Evolutionary conservation across 1,140 invertebrate species (phyloP).

Genomic region (Drosophila orena): DNA sequence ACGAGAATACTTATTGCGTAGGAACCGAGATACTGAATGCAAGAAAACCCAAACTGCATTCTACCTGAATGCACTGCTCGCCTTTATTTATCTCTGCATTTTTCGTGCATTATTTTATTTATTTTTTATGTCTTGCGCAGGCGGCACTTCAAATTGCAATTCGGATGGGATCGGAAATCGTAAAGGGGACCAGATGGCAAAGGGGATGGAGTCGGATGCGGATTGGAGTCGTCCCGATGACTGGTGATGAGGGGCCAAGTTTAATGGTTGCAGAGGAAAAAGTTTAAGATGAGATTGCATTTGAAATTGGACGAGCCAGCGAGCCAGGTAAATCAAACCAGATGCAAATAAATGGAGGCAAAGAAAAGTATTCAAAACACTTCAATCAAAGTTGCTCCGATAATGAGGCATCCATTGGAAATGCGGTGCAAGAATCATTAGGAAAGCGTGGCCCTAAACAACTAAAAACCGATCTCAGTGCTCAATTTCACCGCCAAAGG

Average conservation of each 20-base stretch:
- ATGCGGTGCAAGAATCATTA: background rate
- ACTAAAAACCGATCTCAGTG: background rate
- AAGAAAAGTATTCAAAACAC: conserved; percentile 16
- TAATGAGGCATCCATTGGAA: conserved; percentile 38
- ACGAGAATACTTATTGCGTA: conserved; percentile 71
- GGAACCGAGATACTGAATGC: conserved; percentile 26
- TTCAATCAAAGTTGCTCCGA: conserved; percentile 28
- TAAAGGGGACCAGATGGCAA: background rate
- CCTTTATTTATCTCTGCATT: conserved; percentile 10
- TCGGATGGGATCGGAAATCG: conserved; percentile 23
- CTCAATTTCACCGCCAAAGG: no score
- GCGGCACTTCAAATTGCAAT: conserved; percentile 50
- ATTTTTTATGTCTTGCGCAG: conserved; percentile 39
- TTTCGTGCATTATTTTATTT: conserved; percentile 25
- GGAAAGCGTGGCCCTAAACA: background rate
- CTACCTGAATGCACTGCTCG: conserved; percentile 12
- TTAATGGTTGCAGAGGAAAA: conserved; percentile 46
- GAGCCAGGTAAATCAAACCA: conserved; percentile 19
- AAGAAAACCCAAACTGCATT: conserved; percentile 40
- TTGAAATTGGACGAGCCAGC: conserved; percentile 17
- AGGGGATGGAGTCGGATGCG: background rate
- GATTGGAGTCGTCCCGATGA: conserved; percentile 7
- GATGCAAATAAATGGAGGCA: conserved; percentile 6
- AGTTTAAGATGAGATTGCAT: conserved; percentile 56
- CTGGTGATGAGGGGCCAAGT: conserved; percentile 23